phyloP scores from a whole-genome alignment of 2,797 vertebrate species.

The Periophthalmus magnuspinnatus region DNA sequence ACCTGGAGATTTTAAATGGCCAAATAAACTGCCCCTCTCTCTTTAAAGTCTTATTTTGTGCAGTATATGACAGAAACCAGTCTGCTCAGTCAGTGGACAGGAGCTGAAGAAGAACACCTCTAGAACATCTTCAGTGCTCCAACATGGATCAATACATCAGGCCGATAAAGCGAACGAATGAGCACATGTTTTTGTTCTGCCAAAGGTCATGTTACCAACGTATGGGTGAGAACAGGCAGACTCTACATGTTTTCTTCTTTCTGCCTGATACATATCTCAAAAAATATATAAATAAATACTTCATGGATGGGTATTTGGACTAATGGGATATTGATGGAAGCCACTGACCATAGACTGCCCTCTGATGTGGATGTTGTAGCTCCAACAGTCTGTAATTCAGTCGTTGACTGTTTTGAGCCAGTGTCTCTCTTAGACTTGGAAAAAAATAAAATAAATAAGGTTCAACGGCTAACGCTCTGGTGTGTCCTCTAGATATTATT shows the following conservation, averaged over 20 bases:
- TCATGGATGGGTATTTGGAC: slow-evolving; percentile 34
- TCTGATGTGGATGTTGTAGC: too few relatives aligned
- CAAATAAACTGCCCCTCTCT: too few relatives aligned
- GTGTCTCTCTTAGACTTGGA: too few relatives aligned
- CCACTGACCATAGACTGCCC: too few relatives aligned
- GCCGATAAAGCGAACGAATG: slow-evolving; percentile 22
- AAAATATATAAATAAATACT: background rate
- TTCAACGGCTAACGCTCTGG: too few relatives aligned
- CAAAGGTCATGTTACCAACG: slow-evolving; percentile 14
- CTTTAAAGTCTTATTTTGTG: background rate
- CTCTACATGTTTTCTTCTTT: slow-evolving; percentile 21
- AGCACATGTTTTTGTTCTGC: slow-evolving; percentile 25
- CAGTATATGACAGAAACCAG: slow-evolving; percentile 1
- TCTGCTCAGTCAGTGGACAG: background rate
- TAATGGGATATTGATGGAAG: slow-evolving; percentile 42
- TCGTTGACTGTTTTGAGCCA: too few relatives aligned
- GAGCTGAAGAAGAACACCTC: background rate
- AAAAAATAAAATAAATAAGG: too few relatives aligned
- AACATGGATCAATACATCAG: slow-evolving; percentile 37
- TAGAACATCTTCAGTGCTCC: slow-evolving; percentile 11
- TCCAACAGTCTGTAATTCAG: too few relatives aligned
- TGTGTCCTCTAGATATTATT: too few relatives aligned
- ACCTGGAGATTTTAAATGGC: too few relatives aligned
- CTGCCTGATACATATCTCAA: slow-evolving; percentile 21
- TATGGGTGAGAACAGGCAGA: background rate